Base-by-base conservation (phyloP, 2,113 vertebrate species). In the Halcyon senegalensis region DNA sequence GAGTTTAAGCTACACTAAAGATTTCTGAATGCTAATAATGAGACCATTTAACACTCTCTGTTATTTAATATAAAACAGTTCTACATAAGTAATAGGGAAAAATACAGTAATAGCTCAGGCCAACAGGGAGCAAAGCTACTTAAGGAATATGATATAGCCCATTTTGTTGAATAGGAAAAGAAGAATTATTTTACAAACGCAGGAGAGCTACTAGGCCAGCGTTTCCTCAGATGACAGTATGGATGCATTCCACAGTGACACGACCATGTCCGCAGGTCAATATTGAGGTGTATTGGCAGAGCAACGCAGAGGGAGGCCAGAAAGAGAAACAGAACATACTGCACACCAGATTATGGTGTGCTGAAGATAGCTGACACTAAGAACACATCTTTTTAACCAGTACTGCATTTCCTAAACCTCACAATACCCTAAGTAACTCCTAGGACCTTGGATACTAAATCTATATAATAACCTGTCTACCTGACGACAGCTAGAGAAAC, bases 11-110 rank as follows among this genome's bases (percentile, higher is more conserved):
- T 87, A 60, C 41, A 19, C n/a, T 87, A 67, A 95, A 77, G 55
- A 74, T 33, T 64, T 93, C 41, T 39, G 28, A 96, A 87, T 33
- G 39, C 64, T 75, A 46, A 82, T 92, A 95, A 94, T 87, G 72
- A 96, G 75, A 84, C n/a, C 68, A 87, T 53, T 81, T 82, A 96
- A 75, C 8, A 73, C 39, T 58, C 70, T 30, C 62, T 58, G 55
- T 81, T 46, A 86, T 79, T 89, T 68, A 91, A 50, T 56, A 92
- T 68, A 66, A 95, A 93, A 84, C 25, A 63, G 39, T 35, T 91
- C 72, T 67, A 67, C 44, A 39, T 84, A 87, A 96, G 67, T 84
- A 92, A 93, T 35, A 89, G 44, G 30, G 39, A 30, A 24, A 69
- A 89, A 69, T 50, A 51, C 9, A 56, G 21, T 16, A 56, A 41